Base-by-base conservation (phyloP, 2,113 vertebrate species). In the Barbus barbus region DNA sequence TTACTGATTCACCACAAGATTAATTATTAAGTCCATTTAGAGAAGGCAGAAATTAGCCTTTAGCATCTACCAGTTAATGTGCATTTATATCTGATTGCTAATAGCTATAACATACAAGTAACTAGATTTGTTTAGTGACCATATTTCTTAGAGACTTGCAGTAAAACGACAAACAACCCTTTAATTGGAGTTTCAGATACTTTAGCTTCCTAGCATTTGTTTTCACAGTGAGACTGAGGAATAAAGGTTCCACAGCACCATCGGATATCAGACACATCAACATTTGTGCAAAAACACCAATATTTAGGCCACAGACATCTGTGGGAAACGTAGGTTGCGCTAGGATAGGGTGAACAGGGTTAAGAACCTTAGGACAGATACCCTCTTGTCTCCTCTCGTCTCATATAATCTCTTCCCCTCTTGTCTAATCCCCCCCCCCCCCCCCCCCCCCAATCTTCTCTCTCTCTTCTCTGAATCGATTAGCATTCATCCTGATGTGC, bases 401-500 rank as follows among this genome's bases (percentile, higher is more conserved):
- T 83, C 73, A 5, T 14, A 51, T 22, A 1, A 1, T 83, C 48
- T 18, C 33, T 51, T 18, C 36, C 76, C 18, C 46, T 46, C 46
- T 6, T 31, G 20, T 56, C 46, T 75, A 18, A 33, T 78, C 28
- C 16, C 2, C 11, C 6, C 28, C 33, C 58, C 41, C n/a, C 67
- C 9, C 2, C 9, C 1, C 28, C 11, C 44, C 22, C 2, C 61
- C 5, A 41, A 41, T 36, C 3, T 22, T 33, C 36, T 38, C 73
- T 51, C 41, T 28, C n/a, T 78, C 24, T 22, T 12, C 22, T 71
- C 65, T 46, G 78, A 75, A 75, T 36, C 61, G 71, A 76, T 75
- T 74, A 75, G 56, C 69, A 81, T 82, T 77, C 41, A 82, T 63
- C 74, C 24, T n/a, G 44, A 85, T 78, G 36, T 5, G 7, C 58